Evolutionary conservation across 2,113 vertebrate species (phyloP).

Genomic region (Spea multiplicata): DNA sequence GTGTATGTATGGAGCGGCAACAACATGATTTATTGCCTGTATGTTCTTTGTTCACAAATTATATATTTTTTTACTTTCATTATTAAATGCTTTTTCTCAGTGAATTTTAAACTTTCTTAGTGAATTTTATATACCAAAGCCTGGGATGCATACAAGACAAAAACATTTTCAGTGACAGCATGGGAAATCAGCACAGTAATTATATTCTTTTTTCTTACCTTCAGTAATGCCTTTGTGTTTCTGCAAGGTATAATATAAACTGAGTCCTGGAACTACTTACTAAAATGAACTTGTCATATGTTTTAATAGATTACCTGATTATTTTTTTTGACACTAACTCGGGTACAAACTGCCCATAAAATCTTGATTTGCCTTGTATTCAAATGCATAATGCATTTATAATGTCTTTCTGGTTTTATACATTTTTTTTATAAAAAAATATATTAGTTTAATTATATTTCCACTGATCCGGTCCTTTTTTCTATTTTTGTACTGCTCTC

Average conservation of each 20-base stretch:
- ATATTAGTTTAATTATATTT: constrained; percentile 20
- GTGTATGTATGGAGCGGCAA: neutral
- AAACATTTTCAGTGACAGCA: constrained; percentile 9
- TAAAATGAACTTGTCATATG: constrained; percentile 28
- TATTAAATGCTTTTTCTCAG: neutral
- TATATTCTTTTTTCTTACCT: neutral
- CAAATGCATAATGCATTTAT: constrained; percentile 22
- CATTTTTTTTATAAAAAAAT: neutral
- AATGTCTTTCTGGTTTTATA: neutral
- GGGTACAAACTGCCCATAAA: constrained; percentile 25
- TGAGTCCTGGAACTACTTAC: constrained; percentile 15
- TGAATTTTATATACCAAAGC: neutral
- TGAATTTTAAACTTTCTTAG: neutral
- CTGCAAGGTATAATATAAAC: constrained; percentile 4
- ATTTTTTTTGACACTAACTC: constrained; percentile 24
- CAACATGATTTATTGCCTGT: neutral
- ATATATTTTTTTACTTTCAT: neutral
- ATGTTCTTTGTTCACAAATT: neutral
- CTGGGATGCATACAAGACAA: neutral
- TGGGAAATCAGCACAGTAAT: constrained; percentile 10
- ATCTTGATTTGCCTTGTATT: constrained; percentile 4
- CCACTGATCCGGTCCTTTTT: neutral
- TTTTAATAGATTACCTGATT: constrained; percentile 31
- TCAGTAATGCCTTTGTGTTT: neutral
- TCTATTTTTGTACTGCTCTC: neutral